A percentile compares a stretch with the other conserved stretches of the same genome.
phyloP scores from a whole-genome alignment of 2,888 invertebrate genomes.

The Metellina segmentata region DNA sequence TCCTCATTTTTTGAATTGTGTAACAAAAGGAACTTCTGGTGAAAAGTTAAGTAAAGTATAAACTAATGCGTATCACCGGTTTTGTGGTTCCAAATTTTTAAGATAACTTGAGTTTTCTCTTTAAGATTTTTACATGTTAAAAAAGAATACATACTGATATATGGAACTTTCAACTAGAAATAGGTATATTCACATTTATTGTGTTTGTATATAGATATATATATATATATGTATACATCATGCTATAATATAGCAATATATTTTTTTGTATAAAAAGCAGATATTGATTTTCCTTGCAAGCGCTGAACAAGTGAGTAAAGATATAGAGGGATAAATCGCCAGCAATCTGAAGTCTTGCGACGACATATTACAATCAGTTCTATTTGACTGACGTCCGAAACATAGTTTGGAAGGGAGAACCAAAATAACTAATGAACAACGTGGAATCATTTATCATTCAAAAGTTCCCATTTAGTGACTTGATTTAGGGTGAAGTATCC shows the following conservation, averaged over 20 bases:
- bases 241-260: slow-evolving; percentile 48
- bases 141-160: slow-evolving; percentile 12
- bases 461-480: no score
- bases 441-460: slow-evolving; percentile 15
- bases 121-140: slow-evolving; percentile 14
- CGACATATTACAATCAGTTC: not conserved
- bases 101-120: not conserved
- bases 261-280: slow-evolving; percentile 73
- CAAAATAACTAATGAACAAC: slow-evolving; percentile 42
- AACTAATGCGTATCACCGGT: not conserved
- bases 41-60: no score
- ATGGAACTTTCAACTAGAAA: slow-evolving; percentile 50
- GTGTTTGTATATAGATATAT: slow-evolving; percentile 44
- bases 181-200: slow-evolving; percentile 53
- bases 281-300: slow-evolving; percentile 69
- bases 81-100: not conserved
- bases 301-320: slow-evolving; percentile 72
- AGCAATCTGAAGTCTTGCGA: not conserved
- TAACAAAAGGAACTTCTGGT: no score
- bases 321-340: not conserved
- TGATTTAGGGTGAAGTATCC: no score
- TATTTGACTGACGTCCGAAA: slow-evolving; percentile 17
- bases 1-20: no score
- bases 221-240: slow-evolving; percentile 55
- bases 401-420: not conserved